Conservation (phyloP, 2,113 vertebrate species). For the Excalfactoria chinensis region DNA sequence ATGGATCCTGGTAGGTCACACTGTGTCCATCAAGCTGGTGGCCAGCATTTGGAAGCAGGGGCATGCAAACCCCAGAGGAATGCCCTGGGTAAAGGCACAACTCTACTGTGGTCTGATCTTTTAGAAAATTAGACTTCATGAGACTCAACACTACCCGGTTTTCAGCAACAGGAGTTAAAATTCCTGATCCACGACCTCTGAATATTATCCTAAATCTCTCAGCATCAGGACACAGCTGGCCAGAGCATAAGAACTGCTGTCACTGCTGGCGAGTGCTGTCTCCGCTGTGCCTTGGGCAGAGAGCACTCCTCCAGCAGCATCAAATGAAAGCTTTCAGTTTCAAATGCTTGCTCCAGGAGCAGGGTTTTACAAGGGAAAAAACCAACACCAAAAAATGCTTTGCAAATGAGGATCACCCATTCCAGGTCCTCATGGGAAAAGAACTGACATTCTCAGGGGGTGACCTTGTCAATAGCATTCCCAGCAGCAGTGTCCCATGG, state of each 20-base stretch:
- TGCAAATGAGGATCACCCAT: not conserved
- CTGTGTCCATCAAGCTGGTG: not conserved
- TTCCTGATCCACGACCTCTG: not conserved
- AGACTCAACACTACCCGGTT: not conserved
- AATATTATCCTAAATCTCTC: not conserved
- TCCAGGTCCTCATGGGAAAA: not conserved
- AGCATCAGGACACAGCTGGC: accelerated
- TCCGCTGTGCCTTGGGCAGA: not conserved
- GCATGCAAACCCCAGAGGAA: not conserved
- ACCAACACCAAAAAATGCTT: not conserved
- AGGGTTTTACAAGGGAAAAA: not conserved
- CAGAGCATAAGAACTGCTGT: not conserved
- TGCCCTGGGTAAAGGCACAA: not conserved
- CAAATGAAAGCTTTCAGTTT: not conserved
- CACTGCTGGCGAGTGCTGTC: not conserved
- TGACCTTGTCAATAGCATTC: not conserved
- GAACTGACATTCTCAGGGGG: not conserved
- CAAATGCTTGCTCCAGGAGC: not conserved
- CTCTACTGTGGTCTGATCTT: not conserved
- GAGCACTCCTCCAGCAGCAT: not conserved
- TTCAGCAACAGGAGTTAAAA: not conserved
- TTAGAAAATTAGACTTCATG: not conserved
- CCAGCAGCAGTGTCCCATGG: accelerated
- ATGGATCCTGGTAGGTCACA: not conserved
- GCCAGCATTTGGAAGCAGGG: not conserved